Base-by-base conservation (phyloP, 53 echinoderm and acorn worm species). In the Luidia sarsii region DNA sequence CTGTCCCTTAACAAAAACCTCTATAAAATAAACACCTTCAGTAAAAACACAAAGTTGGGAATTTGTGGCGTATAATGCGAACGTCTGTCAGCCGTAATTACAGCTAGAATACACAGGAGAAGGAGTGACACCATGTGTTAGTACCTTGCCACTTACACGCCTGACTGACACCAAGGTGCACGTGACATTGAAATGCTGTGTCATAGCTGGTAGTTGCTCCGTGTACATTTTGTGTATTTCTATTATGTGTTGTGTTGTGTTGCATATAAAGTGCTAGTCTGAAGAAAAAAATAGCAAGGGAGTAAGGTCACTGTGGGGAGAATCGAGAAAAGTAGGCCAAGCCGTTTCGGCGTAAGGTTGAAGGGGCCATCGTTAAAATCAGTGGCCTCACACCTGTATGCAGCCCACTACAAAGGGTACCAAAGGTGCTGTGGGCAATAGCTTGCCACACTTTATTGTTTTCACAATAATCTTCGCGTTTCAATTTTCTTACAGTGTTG, bases 11-110 rank as follows among this genome's bases (percentile, higher is more conserved):
- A 61, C 67, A 77, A 75, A 75, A 61, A 31, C 45, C 77, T 57
- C 77, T 31, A 77, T 77, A 77, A 77, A 77, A 77, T 77, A 77
- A 77, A 77, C 77, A 77, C 61, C 60, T 77, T 77, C 23, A 60
- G 59, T 55, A 77, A 61, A 77, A 77, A 59, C 59, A 59, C 39
- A 34, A 77, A 60, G 60, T 60, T 45, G 77, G 46, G 31, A 77
- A 3, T 13, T 77, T 45, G 7, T 33, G 37, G 45, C 59, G 59
- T 20, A 41, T 77, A 77, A 77, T 61, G 59, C 60, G 46, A 27
- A 22, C 60, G 77, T 77, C 77, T 61, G 60, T 60, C 77, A 49
- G 43, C 41, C 61, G 77, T 61, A 77, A 77, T 77, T 77, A 77
- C 60, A 4, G 61, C 28, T 25, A 77, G 77, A 45, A 48, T 77